phyloP scores from a whole-genome alignment of 1,140 invertebrate species.

The Ganaspis sp. region DNA sequence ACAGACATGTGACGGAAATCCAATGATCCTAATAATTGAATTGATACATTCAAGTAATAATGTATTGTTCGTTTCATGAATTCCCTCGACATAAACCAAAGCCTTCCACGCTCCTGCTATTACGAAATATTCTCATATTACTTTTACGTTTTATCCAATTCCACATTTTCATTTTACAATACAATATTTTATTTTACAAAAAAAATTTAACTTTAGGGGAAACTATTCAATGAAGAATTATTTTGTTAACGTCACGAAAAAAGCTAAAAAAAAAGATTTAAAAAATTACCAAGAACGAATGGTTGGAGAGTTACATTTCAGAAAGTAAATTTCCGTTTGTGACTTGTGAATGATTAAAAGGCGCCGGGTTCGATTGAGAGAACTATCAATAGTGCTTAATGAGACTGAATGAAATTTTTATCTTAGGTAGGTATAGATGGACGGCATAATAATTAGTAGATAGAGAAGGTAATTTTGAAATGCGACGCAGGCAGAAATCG shows the following conservation, averaged over 20 bases:
- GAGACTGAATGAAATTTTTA: conserved; percentile 36
- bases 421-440: background rate
- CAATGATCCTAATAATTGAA: conserved; percentile 9
- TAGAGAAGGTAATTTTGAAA: conserved; percentile 23
- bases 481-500: background rate
- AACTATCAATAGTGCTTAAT: background rate
- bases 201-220: too few relatives aligned
- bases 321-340: too few relatives aligned
- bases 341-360: too few relatives aligned
- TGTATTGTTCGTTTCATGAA: background rate
- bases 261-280: too few relatives aligned
- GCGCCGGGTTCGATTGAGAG: background rate
- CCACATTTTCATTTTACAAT: too few relatives aligned
- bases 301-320: too few relatives aligned
- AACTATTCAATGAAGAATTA: too few relatives aligned
- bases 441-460: conserved; percentile 20
- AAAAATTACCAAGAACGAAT: too few relatives aligned
- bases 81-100: background rate
- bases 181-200: too few relatives aligned
- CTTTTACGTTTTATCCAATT: too few relatives aligned
- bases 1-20: conserved; percentile 5
- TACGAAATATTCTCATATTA: too few relatives aligned
- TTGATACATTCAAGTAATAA: background rate
- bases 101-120: background rate
- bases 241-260: too few relatives aligned